Base-by-base conservation (phyloP, 2,797 vertebrate genomes). In the Paguma larvata region DNA sequence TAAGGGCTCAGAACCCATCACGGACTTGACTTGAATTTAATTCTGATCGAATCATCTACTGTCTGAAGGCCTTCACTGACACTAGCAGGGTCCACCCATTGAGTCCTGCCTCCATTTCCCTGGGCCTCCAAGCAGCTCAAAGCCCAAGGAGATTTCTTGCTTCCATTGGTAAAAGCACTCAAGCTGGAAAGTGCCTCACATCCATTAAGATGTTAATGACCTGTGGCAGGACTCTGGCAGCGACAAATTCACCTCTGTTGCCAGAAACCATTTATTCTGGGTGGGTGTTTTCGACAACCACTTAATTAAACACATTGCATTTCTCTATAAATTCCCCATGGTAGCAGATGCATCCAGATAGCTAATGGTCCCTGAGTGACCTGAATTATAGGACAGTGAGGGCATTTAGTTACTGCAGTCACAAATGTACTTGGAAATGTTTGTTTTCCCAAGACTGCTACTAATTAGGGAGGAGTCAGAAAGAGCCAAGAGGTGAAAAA, bases 251-350 rank as follows among this genome's bases (percentile, higher is more conserved):
- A 96, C 86, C 86, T 97, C 78, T 91, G 48, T 95, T 92, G 91
- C 97, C 97, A 97, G 92, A 94, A 95, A 96, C 92, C 83, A 97
- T 98, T 97, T 95, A 94, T 94, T 89, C 67, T 48, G 72, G 95
- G 88, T 93, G 92, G 65, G 94, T 96, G 89, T 96, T 97, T 95
- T 91, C 48, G 68, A 93, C 88, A 97, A 92, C 51, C 83, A 94
- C 95, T 97, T 97, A 97, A 98, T 98, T 97, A 97, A 97, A 94
- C 85, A 95, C 67, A 80, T 94, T 93, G 90, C 94, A 96, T 97
- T 97, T 98, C 96, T 91, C 89, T 93, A 51, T 94, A 97, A 97
- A 96, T 97, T 97, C 96, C 95, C 95, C 48, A 62, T 67, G 84
- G 92, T 83, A 95, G 83, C 92, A 80, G 41, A 65, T 53, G 97